phyloP scores from a whole-genome alignment of 2,888 invertebrate genomes.

The Linnaemya vulpina region DNA sequence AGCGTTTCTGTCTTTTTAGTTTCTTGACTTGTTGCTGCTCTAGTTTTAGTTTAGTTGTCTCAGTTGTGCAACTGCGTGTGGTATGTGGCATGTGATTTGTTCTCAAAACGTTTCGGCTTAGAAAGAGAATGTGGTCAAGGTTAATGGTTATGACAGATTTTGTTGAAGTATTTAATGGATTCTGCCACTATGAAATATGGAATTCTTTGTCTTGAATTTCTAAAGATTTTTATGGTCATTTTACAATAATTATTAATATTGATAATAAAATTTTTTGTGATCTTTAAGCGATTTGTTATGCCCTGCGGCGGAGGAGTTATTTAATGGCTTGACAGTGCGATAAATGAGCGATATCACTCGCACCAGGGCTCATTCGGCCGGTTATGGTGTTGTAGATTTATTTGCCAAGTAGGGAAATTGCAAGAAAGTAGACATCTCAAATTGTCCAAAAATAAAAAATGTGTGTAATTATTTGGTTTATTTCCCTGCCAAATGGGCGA shows the following conservation, averaged over 20 bases:
- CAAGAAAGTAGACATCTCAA: too few species aligned
- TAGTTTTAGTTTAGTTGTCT: conserved; percentile 1
- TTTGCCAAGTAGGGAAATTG: too few species aligned
- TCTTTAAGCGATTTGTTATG: conserved; percentile 5
- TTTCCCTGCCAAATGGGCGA: too few species aligned
- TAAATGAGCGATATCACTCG: neutral
- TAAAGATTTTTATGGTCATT: neutral
- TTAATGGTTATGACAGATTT: conserved; percentile 13
- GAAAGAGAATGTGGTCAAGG: conserved; percentile 57
- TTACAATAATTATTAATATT: conserved; percentile 17
- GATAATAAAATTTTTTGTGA: conserved; percentile 22
- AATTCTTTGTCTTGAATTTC: conserved; percentile 18
- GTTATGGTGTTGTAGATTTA: too few species aligned
- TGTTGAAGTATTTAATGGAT: conserved; percentile 28
- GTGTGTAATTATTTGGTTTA: too few species aligned
- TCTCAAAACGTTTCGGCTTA: neutral
- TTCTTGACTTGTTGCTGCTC: conserved; percentile 3
- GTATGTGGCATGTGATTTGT: conserved; percentile 6
- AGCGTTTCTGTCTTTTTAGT: neutral
- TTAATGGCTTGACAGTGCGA: neutral
- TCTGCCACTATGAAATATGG: conserved; percentile 56
- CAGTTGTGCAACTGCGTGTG: conserved; percentile 47
- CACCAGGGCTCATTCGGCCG: too few species aligned
- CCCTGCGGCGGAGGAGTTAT: neutral
- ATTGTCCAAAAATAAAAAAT: too few species aligned